These are phyloP conservation scores for Ceyx margarethae DNA, from an alignment of 2,113 vertebrate species.

Conservation along the genomic window DNA sequence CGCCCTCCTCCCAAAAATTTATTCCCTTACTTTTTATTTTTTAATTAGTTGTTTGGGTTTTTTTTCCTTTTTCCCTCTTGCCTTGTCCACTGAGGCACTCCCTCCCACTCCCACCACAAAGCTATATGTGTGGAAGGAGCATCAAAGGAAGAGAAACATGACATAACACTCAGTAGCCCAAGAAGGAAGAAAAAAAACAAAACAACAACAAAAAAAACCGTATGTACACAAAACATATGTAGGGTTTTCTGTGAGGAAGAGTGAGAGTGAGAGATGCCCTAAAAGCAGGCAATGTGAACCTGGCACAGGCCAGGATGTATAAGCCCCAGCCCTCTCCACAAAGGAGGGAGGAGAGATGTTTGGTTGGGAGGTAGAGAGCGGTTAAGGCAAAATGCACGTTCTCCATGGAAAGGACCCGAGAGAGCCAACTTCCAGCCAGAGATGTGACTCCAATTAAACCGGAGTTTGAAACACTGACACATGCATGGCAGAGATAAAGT, in stretches of 20 bases:
- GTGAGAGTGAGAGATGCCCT: not conserved
- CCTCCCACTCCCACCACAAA: not conserved
- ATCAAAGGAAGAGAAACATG: not conserved
- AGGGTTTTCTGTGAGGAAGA: not conserved
- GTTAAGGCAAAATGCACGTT: not conserved
- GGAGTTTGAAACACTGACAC: not conserved
- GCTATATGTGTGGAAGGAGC: accelerated
- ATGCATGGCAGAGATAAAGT: not conserved
- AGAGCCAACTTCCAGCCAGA: not conserved
- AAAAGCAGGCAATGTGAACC: not conserved
- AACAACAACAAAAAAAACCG: no score
- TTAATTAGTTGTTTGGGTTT: no score
- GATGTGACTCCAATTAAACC: not conserved
- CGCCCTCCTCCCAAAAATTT: not conserved
- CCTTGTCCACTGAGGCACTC: not conserved
- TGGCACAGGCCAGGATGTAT: not conserved
- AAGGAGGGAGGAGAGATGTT: not conserved
- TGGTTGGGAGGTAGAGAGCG: not conserved
- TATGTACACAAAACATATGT: not conserved
- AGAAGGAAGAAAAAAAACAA: not conserved
- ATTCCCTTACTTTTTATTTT: not conserved
- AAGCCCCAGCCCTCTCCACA: not conserved
- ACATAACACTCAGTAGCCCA: not conserved
- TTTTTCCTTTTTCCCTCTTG: not conserved
- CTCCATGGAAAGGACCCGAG: not conserved